Conservation (phyloP, 1,140 invertebrate species). For the Metopolophium dirhodum region DNA sequence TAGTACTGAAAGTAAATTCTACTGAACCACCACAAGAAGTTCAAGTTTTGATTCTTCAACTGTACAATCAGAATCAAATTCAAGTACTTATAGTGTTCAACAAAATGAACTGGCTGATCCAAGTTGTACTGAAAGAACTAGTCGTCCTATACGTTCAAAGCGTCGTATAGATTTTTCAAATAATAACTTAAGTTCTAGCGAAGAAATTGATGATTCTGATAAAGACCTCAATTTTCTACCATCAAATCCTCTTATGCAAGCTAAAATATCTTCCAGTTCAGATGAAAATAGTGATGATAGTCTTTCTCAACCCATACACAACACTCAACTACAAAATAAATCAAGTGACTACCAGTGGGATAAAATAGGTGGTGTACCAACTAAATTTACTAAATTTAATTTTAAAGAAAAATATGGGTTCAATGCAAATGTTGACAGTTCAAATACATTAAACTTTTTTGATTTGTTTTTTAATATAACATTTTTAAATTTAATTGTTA, state of each 20-base stretch:
- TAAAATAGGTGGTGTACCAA: not conserved
- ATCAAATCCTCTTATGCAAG: not conserved
- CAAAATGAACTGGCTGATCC: not conserved
- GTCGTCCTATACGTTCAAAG: not conserved
- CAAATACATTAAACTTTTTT: constrained; percentile 14
- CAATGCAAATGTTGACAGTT: constrained; percentile 9
- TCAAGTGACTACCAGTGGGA: not conserved
- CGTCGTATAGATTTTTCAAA: not conserved
- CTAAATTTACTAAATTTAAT: not conserved
- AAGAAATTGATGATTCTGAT: not conserved
- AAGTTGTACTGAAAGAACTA: not conserved
- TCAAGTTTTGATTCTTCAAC: not conserved
- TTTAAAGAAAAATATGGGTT: constrained; percentile 29
- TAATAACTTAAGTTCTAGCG: not conserved
- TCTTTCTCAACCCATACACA: not conserved
- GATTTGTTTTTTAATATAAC: constrained; percentile 2
- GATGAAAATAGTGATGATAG: not conserved
- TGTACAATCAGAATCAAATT: not conserved
- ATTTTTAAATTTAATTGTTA: constrained; percentile 55
- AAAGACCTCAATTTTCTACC: not conserved
- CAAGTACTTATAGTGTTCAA: not conserved
- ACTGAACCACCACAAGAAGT: constrained; percentile 1
- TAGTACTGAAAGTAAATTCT: not conserved
- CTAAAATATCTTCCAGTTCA: not conserved
- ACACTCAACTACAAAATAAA: constrained; percentile 1